These are phyloP conservation scores for Euplagia quadripunctaria DNA, from an alignment of 2,888 invertebrate species.

Conservation along the genomic window DNA sequence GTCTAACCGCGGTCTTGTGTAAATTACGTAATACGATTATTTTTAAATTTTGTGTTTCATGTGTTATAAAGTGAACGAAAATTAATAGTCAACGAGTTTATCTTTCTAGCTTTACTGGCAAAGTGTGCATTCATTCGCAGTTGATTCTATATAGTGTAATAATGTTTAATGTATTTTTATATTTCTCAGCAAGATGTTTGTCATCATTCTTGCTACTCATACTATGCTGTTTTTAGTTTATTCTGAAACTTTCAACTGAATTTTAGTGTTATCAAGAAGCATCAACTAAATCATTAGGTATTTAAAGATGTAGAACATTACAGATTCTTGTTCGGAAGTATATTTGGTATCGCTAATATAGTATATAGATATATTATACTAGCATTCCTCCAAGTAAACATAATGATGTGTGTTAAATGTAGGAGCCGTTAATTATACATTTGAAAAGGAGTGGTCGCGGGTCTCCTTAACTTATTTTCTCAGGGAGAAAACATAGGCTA, in stretches of 20 bases:
- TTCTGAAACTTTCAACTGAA: slow-evolving; percentile 13
- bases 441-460: too few species aligned
- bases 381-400: too few species aligned
- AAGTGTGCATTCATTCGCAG: not conserved
- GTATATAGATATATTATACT: not conserved
- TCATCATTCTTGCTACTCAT: slow-evolving; percentile 23
- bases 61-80: not conserved
- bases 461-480: too few species aligned
- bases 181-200: slow-evolving; percentile 29
- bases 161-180: slow-evolving; percentile 23
- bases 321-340: not conserved
- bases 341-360: not conserved
- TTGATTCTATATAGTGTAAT: not conserved
- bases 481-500: too few species aligned
- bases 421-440: too few species aligned
- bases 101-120: not conserved
- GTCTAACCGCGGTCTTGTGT: not conserved
- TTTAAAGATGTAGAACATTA: not conserved
- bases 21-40: not conserved
- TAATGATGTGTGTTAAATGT: too few species aligned
- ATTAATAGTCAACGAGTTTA: not conserved
- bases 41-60: not conserved
- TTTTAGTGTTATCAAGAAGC: not conserved
- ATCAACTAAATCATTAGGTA: not conserved
- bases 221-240: slow-evolving; percentile 11